phyloP scores from a whole-genome alignment of 2,797 vertebrate genomes.

The Chiloscyllium punctatum region DNA sequence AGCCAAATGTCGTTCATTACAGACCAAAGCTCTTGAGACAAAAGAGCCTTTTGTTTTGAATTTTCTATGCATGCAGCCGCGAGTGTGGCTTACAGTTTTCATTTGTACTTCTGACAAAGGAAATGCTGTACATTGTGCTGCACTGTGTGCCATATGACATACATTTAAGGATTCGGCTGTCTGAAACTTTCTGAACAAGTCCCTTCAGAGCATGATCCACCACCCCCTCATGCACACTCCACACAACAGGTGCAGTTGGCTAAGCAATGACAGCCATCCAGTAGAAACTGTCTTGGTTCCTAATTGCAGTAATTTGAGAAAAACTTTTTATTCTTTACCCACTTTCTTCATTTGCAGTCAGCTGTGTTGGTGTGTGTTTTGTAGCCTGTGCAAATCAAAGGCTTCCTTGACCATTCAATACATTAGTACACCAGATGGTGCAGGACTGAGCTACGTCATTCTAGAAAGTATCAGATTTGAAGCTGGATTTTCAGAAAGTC shows the following conservation, averaged over 20 bases:
- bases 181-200: constrained; percentile 3
- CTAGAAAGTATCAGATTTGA: background rate
- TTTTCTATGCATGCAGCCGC: constrained; percentile 12
- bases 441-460: background rate
- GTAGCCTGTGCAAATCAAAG: background rate
- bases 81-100: constrained; percentile 30
- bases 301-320: background rate
- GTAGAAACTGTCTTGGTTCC: background rate
- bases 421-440: background rate
- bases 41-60: constrained; percentile 16
- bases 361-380: background rate
- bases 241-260: constrained; percentile 22
- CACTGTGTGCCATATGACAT: background rate
- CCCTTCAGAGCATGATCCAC: background rate
- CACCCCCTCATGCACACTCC: background rate
- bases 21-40: background rate
- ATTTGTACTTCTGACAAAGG: constrained; percentile 29
- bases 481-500: background rate
- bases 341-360: background rate
- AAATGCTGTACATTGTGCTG: background rate
- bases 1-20: background rate
- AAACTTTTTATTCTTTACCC: background rate
- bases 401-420: background rate
- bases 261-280: background rate
- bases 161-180: background rate